These are phyloP conservation scores for Cantharis rustica DNA, from an alignment of 2,888 invertebrate genomes.

Conservation along the genomic window DNA sequence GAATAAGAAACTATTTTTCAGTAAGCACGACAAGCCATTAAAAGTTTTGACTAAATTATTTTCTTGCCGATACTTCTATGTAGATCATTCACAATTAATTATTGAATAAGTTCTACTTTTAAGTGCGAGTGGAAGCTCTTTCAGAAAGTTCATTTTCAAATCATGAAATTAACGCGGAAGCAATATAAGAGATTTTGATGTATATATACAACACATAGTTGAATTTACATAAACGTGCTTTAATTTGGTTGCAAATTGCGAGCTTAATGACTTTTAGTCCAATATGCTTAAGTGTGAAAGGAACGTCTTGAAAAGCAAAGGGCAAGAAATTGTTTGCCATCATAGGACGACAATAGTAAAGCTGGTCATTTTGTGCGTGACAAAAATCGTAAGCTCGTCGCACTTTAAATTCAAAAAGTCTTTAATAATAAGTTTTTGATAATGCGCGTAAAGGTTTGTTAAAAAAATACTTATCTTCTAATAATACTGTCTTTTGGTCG, in stretches of 20 bases:
- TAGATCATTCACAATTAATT: neutral
- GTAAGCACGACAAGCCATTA: neutral
- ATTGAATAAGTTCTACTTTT: neutral
- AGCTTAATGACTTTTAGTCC: constrained; percentile 38
- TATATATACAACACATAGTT: constrained; percentile 40
- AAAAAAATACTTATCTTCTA: constrained; percentile 14
- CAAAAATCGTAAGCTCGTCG: constrained; percentile 44
- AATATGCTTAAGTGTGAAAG: neutral
- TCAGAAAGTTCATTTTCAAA: neutral
- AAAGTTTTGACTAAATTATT: neutral
- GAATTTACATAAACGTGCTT: constrained; percentile 44
- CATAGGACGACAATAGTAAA: constrained; percentile 40
- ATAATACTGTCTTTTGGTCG: constrained; percentile 35
- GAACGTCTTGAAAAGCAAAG: constrained; percentile 4
- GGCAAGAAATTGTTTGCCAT: constrained; percentile 38
- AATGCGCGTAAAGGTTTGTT: neutral
- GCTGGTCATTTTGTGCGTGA: constrained; percentile 47
- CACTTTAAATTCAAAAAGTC: neutral
- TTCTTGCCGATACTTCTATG: neutral
- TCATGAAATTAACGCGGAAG: constrained; percentile 7
- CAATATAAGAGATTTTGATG: constrained; percentile 23
- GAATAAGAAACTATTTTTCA: neutral
- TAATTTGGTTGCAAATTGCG: constrained; percentile 42
- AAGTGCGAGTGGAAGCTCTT: neutral
- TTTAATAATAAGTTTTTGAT: neutral